Conservation (phyloP, 2,888 invertebrate species). For the Diloba caeruleocephala region DNA sequence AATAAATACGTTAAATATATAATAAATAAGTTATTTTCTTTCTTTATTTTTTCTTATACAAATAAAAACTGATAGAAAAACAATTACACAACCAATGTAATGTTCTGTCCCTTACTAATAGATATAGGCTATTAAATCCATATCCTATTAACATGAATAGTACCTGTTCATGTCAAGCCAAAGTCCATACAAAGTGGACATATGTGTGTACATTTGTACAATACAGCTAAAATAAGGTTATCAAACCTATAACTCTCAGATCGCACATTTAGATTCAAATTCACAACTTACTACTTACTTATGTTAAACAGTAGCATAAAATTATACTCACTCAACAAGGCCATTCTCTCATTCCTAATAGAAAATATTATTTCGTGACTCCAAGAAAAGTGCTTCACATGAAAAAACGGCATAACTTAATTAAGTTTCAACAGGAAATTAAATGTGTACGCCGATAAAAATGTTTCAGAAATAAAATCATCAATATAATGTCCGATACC, state of each 20-base stretch:
- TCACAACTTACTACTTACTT: conserved; percentile 42
- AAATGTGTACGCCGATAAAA: conserved; percentile 62
- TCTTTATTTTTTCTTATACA: no score
- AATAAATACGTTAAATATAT: no score
- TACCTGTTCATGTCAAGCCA: no score
- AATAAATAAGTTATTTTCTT: no score
- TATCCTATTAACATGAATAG: no score
- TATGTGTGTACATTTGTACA: neutral
- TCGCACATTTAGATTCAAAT: conserved; percentile 42
- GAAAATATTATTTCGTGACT: conserved; percentile 61
- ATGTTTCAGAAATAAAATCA: conserved; percentile 58
- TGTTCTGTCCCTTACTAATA: no score
- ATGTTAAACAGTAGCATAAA: conserved; percentile 51
- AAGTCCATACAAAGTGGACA: no score
- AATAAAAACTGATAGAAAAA: no score
- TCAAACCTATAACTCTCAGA: conserved; percentile 35
- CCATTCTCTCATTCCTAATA: conserved; percentile 32
- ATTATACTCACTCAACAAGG: conserved; percentile 46
- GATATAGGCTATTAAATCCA: no score
- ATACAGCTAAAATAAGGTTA: conserved; percentile 9
- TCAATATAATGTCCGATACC: conserved; percentile 18
- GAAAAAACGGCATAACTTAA: conserved; percentile 61
- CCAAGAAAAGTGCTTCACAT: conserved; percentile 54
- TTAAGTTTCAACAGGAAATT: conserved; percentile 76
- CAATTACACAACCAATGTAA: no score